phyloP scores from a whole-genome alignment of 2,797 vertebrate species.

The Meriones psammophilus region DNA sequence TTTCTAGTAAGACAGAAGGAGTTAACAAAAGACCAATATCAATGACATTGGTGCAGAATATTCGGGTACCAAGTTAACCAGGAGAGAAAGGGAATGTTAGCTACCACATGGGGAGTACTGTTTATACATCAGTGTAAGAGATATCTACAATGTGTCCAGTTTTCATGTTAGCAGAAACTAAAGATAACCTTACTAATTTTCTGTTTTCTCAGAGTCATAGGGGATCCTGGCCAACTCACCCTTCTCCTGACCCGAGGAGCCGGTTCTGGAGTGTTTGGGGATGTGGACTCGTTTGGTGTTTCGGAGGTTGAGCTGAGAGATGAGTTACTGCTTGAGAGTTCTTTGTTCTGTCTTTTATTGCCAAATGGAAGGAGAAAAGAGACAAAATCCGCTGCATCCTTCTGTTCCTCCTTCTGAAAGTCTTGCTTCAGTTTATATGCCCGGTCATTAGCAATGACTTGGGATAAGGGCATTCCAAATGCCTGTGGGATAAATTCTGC shows the following conservation, averaged over 20 bases:
- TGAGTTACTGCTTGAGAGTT: constrained; percentile 99
- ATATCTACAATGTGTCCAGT: neutral
- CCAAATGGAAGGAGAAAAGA: constrained; percentile 94
- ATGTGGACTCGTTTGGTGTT: constrained; percentile 93
- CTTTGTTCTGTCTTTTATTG: constrained; percentile 93
- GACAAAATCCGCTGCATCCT: constrained; percentile 93
- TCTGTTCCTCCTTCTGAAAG: constrained; percentile 92
- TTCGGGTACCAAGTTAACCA: neutral
- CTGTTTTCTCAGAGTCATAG: constrained; percentile 1
- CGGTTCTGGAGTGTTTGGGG: constrained; percentile 92
- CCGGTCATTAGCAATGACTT: constrained; percentile 97
- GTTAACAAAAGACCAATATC: neutral
- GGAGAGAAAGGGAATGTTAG: neutral
- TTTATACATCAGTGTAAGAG: neutral
- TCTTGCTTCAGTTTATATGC: constrained; percentile 96
- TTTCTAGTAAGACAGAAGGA: neutral
- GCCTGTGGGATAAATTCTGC: constrained; percentile 95
- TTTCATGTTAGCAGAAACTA: constrained; percentile 11
- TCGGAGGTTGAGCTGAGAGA: constrained; percentile 98
- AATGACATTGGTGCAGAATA: neutral
- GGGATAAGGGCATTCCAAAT: constrained; percentile 96
- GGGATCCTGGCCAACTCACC: constrained; percentile 88
- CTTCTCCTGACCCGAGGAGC: constrained; percentile 93
- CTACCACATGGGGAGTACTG: neutral
- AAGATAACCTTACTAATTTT: constrained; percentile 2